Evolutionary conservation across 2,113 vertebrate species (phyloP).

Genomic region (Columba janthina): DNA sequence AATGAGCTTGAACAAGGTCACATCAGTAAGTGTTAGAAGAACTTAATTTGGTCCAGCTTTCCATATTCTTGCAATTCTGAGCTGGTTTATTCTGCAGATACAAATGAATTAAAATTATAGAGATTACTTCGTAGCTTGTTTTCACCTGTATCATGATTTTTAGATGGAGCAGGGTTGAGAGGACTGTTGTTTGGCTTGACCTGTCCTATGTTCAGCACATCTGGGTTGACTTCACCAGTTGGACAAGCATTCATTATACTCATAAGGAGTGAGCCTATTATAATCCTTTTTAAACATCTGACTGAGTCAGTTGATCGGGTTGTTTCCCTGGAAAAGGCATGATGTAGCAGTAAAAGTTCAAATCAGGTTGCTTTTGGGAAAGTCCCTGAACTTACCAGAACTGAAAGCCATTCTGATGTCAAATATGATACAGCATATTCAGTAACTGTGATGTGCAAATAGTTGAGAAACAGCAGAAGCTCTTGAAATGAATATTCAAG

Average conservation of each 20-base stretch:
- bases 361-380: background rate
- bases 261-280: background rate
- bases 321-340: background rate
- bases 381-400: background rate
- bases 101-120: background rate
- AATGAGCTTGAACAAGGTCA: background rate
- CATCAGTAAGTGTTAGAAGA: background rate
- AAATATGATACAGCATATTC: background rate
- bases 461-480: background rate
- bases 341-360: background rate
- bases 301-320: background rate
- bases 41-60: background rate
- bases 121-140: background rate
- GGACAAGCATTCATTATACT: background rate
- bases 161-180: background rate
- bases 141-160: background rate
- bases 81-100: background rate
- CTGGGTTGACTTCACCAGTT: background rate
- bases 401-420: background rate
- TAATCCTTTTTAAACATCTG: background rate
- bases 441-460: background rate
- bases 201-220: background rate
- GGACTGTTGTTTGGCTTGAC: background rate
- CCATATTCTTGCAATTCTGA: background rate
- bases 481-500: background rate